Evolutionary conservation across 2,113 vertebrate genomes (phyloP), one percentile per base, ranked within the genome.

Genomic region (Gasterosteus nipponicus): DNA sequence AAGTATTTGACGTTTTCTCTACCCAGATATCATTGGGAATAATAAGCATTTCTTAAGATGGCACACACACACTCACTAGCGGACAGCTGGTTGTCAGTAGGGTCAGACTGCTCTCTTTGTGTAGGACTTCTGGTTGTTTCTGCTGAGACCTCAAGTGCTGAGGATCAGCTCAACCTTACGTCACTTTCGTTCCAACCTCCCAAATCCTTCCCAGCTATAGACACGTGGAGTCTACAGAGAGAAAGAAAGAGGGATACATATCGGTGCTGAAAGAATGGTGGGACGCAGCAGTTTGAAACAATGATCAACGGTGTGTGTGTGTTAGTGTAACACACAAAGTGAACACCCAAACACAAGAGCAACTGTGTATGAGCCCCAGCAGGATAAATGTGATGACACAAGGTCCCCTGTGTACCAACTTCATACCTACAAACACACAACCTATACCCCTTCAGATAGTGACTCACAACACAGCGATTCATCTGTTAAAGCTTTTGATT

Each of bases 381-480:
- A 58, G 53, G 33, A 80, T 74, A 78, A 69, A 73, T 81, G 22
- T 26, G 78, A 81, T 81, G 85, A 87, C 85, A 84, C 71, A 69
- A 39, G 33, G 26, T 76, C 70, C 82, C 67, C 80, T 75, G 63
- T 80, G 74, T 58, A 64, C 44, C 60, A 66, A 16, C 60, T 78
- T 74, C 69, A 71, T 12, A 31, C 68, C 44, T 57, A 31, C 41
- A 11, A 42, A 70, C 59, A 47, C 8, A 41, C 67, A 57, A 57
- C 73, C 65, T 66, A 53, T 53, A 69, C 31, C 51, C 61, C 70
- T 53, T 67, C 69, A 87, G 69, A 88, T 84, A 47, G 42, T 90
- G 83, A 89, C 75, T 91, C 89, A 89, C 65, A 65, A 54, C 78
- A 58, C 67, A 10, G 7, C 6, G 29, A 62, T 85, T 86, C 82